Conservation (phyloP, 92 coral and sea anemone genomes). For the Epizoanthus scotinus region DNA sequence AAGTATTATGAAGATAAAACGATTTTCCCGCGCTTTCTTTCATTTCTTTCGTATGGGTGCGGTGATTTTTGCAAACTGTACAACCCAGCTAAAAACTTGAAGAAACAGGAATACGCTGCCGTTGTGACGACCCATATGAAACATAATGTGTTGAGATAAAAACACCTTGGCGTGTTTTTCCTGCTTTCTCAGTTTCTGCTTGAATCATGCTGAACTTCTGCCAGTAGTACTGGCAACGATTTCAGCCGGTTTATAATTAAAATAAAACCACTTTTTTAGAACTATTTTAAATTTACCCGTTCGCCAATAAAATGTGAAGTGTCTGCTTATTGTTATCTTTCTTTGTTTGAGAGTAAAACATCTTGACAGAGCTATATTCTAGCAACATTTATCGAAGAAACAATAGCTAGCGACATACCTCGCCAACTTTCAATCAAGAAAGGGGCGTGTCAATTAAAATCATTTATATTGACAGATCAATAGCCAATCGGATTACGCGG, state of each 20-base stretch:
- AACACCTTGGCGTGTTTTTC: too few species aligned
- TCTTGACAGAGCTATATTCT: neutral
- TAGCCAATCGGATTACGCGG: constrained; percentile 71
- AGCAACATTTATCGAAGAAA: neutral
- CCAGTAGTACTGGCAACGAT: neutral
- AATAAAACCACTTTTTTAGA: neutral
- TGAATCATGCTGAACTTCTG: neutral
- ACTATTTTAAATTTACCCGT: neutral
- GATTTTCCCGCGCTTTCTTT: neutral
- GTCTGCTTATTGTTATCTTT: constrained; percentile 2
- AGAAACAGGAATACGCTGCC: neutral
- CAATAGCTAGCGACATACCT: neutral
- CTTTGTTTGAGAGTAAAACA: constrained; percentile 10
- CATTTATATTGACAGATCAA: constrained; percentile 39
- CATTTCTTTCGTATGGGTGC: neutral
- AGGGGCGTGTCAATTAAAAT: constrained; percentile 39
- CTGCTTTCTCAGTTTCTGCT: too few species aligned
- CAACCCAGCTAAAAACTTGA: neutral
- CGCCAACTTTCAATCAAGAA: constrained; percentile 13
- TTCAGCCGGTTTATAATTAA: neutral
- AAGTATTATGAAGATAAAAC: too few species aligned
- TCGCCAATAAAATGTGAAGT: neutral
- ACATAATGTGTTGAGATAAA: too few species aligned
- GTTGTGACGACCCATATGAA: too few species aligned
- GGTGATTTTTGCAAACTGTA: neutral